Percentiles rank a stretch among this genome's conserved stretches.
Conservation (phyloP, 2,888 invertebrate genomes). For the Hipparchia sbordonii region DNA sequence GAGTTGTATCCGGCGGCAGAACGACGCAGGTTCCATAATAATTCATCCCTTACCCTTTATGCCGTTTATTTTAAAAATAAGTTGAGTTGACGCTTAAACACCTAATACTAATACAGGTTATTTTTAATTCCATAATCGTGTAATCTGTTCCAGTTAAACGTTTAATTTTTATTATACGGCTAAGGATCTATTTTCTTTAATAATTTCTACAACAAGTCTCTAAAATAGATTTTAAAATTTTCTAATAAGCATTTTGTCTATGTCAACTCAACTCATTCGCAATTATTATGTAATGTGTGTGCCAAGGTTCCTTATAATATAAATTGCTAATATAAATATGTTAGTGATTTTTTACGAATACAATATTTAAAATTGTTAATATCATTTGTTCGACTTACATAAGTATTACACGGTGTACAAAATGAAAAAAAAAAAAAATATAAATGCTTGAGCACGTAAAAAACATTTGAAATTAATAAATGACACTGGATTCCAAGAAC, state of each 20-base stretch:
- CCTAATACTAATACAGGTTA: constrained; percentile 8
- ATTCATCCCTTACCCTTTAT: constrained; percentile 25
- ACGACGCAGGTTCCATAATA: constrained; percentile 24
- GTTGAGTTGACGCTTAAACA: constrained; percentile 21
- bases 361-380: constrained; percentile 30
- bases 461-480: constrained; percentile 27
- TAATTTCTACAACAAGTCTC: constrained; percentile 20
- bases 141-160: constrained; percentile 16
- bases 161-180: constrained; percentile 16
- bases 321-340: constrained; percentile 35
- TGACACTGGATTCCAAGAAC: constrained; percentile 41
- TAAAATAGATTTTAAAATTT: constrained; percentile 22
- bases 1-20: constrained; percentile 9
- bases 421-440: constrained; percentile 12
- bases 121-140: constrained; percentile 5
- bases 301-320: constrained; percentile 33
- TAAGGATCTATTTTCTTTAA: constrained; percentile 25
- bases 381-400: constrained; percentile 27
- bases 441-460: constrained; percentile 34
- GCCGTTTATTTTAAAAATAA: constrained; percentile 23
- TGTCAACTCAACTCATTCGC: constrained; percentile 30
- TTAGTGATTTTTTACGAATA: constrained; percentile 27
- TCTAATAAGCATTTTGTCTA: constrained; percentile 20
- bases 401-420: constrained; percentile 18
- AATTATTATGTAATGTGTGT: constrained; percentile 11